These are phyloP conservation scores for Cotesia typhae DNA, from an alignment of 1,140 invertebrate genomes.

Conservation along the genomic window DNA sequence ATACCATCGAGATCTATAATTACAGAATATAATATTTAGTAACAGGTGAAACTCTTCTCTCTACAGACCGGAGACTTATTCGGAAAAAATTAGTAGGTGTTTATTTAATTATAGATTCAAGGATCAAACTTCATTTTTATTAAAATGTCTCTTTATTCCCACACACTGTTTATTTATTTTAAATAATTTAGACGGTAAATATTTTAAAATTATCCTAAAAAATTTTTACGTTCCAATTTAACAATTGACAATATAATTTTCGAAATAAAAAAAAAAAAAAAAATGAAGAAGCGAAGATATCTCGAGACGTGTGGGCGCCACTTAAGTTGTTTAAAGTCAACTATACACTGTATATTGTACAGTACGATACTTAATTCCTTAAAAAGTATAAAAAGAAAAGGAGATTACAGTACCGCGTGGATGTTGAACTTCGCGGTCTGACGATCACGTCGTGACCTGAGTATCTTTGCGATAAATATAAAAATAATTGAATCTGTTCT, in stretches of 20 bases:
- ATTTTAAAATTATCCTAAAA: background rate
- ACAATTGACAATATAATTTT: background rate
- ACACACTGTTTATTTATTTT: background rate
- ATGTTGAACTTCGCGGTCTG: slow-evolving; percentile 20
- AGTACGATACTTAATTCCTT: background rate
- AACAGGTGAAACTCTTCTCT: slow-evolving; percentile 1
- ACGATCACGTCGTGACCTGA: background rate
- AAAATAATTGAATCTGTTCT: background rate
- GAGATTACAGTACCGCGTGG: slow-evolving; percentile 8
- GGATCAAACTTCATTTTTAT: slow-evolving; percentile 4
- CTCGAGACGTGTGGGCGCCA: slow-evolving; percentile 20
- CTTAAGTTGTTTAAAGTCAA: slow-evolving; percentile 1
- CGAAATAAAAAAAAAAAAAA: background rate
- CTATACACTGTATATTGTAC: too few species aligned
- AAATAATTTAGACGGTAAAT: background rate
- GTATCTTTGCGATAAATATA: background rate
- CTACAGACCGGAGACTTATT: background rate
- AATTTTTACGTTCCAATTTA: too few species aligned
- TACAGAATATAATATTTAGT: background rate
- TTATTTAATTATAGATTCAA: slow-evolving; percentile 16
- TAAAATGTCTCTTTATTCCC: slow-evolving; percentile 7
- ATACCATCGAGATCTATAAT: background rate
- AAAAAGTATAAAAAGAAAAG: background rate
- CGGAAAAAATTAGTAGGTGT: background rate
- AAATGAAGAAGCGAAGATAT: background rate